Evolutionary conservation across 2,797 vertebrate genomes (phyloP).

Genomic region (Takifugu rubripes): DNA sequence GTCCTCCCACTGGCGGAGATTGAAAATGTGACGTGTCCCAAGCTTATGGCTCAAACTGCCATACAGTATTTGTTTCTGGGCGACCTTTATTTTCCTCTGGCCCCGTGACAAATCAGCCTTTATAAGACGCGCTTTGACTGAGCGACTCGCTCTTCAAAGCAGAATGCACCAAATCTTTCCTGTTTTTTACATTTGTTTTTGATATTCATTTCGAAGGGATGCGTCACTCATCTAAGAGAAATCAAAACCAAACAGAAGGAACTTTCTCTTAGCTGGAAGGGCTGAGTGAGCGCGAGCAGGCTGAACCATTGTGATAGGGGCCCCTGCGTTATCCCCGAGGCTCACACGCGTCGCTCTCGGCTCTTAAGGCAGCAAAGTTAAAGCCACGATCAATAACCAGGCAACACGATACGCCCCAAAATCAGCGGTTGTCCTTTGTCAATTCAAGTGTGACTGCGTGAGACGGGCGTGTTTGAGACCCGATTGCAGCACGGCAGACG

Average conservation of each 20-base stretch:
- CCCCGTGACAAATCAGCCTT: conserved; percentile 59
- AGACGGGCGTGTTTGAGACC: no score
- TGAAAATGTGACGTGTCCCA: conserved; percentile 70
- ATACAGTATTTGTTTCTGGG: conserved; percentile 57
- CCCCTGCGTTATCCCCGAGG: conserved; percentile 36
- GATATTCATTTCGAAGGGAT: no score
- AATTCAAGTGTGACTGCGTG: no score
- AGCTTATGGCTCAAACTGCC: conserved; percentile 60
- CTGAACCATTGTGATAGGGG: conserved; percentile 26
- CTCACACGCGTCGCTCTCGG: conserved; percentile 4
- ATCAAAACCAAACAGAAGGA: conserved; percentile 30
- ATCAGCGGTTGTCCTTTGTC: no score
- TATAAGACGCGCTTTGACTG: conserved; percentile 65
- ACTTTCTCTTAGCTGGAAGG: conserved; percentile 27
- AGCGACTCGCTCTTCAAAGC: conserved; percentile 48
- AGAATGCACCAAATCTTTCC: conserved; percentile 23
- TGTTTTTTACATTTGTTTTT: conserved; percentile 6
- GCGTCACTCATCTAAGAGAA: not conserved
- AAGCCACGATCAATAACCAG: no score
- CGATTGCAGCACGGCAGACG: no score
- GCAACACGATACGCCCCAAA: no score
- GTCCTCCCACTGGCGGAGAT: conserved; percentile 71
- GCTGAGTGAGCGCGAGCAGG: conserved; percentile 25
- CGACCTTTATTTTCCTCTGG: conserved; percentile 62
- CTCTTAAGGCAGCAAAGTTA: conserved; percentile 5